Evolutionary conservation across 2,888 invertebrate species (phyloP), one percentile per base, ranked within the genome.

Genomic region (Tetragnatha montana): DNA sequence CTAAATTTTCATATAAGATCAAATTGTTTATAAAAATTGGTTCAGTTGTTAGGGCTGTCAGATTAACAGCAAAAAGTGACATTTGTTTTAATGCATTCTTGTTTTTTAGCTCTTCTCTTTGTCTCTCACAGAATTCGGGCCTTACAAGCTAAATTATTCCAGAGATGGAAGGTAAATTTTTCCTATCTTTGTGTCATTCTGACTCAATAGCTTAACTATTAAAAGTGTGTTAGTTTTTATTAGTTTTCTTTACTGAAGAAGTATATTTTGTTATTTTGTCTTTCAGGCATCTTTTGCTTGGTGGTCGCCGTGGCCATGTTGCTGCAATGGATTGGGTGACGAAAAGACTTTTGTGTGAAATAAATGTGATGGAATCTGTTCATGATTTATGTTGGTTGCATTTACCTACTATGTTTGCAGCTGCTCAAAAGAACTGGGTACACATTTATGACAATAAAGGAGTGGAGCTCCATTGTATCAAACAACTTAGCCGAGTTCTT

Each of bases 281-380:
- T 76, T 87, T 78, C 50, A 91, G 98, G 74, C 96, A 97, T 93
- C 94, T 99, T 91, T 93, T 98, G 17, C 92, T 99, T 21, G 98
- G 97, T 60, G 99, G 99, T 0, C 95, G 95, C 89, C 96, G 95
- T 92, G 99, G 99, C 0, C 99, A 99, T 94, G 95, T 99, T 10
- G 98, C 99, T 51, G 97, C 98, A 3, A 96, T 99, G 93, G 99
- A 99, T 93, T 99, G 99, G 99, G 95, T 98, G 14, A 98, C 98
- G 0, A 99, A 99, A 94, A 96, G 96, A 92, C 94, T 99, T 47
- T 95, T 97, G 92, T 98, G 97, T 94, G 99, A 99, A 95, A 96
- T 98, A 51, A 99, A 99, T 94, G 98, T 98, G 0, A 98, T 98
- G 97, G 99, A 99, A 94, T 96, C 97, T 87, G 95, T 99, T 21